phyloP scores from a whole-genome alignment of 2,888 invertebrate species.

The Subacronicta megacephala region DNA sequence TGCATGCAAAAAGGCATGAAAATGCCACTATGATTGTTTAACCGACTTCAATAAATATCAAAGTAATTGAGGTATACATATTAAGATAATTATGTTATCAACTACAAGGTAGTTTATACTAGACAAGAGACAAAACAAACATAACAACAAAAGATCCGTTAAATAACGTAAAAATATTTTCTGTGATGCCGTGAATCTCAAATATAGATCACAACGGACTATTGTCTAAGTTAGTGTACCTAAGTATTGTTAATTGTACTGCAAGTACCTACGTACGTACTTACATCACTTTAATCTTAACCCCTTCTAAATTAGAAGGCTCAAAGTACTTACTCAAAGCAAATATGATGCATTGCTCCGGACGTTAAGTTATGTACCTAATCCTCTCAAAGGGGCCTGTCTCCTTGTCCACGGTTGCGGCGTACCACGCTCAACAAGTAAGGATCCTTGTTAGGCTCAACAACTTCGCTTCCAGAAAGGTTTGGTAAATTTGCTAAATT shows the following conservation, averaged over 20 bases:
- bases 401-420: constrained; percentile 5
- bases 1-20: too few species aligned
- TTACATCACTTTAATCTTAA: constrained; percentile 5
- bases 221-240: too few species aligned
- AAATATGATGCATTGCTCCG: constrained; percentile 10
- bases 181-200: too few species aligned
- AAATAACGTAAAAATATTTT: too few species aligned
- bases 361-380: constrained; percentile 23
- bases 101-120: too few species aligned
- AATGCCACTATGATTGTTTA: too few species aligned
- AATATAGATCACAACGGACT: too few species aligned
- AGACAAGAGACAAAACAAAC: too few species aligned
- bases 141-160: too few species aligned
- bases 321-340: background rate
- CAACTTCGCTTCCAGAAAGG: background rate
- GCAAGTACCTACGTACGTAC: constrained; percentile 1
- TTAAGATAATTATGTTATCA: too few species aligned
- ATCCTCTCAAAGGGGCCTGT: constrained; percentile 19
- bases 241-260: background rate
- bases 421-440: constrained; percentile 34
- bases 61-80: too few species aligned
- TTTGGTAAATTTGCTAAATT: background rate
- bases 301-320: constrained; percentile 10
- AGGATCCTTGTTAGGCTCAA: constrained; percentile 3
- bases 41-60: too few species aligned